phyloP scores from a whole-genome alignment of 2,797 vertebrate genomes.

The Sebastes oblongus region DNA sequence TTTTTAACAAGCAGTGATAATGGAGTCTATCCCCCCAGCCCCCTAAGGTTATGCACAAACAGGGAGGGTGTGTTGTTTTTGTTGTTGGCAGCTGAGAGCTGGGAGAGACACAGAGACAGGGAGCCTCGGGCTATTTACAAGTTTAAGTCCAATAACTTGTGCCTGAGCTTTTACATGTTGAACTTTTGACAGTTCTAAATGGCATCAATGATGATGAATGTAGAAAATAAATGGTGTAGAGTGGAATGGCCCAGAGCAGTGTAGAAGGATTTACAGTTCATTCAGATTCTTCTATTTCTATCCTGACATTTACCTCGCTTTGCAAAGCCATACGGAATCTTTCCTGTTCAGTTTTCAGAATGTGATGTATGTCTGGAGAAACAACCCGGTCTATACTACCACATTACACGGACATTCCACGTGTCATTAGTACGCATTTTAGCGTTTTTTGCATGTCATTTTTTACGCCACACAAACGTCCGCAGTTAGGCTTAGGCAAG shows the following conservation, averaged over 20 bases:
- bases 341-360: neutral
- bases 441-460: no score
- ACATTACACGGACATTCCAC: no score
- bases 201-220: constrained; percentile 31
- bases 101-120: neutral
- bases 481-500: no score
- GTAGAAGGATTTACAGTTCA: neutral
- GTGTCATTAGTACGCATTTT: no score
- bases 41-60: constrained; percentile 17
- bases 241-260: constrained; percentile 15
- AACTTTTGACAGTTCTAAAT: constrained; percentile 46
- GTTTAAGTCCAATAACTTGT: constrained; percentile 25
- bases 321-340: neutral
- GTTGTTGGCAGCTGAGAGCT: constrained; percentile 10
- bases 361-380: neutral
- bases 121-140: constrained; percentile 28
- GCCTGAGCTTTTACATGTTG: constrained; percentile 20
- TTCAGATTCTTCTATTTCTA: constrained; percentile 19
- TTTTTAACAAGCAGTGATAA: constrained; percentile 16
- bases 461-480: no score
- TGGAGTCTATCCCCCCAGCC: neutral
- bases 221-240: constrained; percentile 16
- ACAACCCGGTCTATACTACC: no score
- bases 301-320: constrained; percentile 33
- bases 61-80: constrained; percentile 23